Evolutionary conservation across 2,113 vertebrate genomes (phyloP), one percentile per base, ranked within the genome.

Genomic region (Geothlypis trichas): DNA sequence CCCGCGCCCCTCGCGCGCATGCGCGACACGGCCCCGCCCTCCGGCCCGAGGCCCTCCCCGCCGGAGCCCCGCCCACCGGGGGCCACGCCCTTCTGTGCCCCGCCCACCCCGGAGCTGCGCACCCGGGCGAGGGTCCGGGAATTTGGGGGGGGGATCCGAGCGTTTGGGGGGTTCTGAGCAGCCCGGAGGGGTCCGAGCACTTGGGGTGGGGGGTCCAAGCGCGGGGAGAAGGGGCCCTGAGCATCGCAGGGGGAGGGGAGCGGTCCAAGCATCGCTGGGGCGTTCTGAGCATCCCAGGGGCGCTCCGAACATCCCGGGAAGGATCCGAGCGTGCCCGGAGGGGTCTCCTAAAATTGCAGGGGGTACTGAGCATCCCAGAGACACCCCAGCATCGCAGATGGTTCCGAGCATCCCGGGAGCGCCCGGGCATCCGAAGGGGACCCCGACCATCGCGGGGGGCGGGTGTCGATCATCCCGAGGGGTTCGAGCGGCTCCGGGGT

Each of bases 1-100:
- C n/a, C 69, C 37, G 37, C 62, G 76, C 97, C 98, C 77, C 14
- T 98, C 62, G 98, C 97, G 68, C 65, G 66, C 66, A 68, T 68
- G 66, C 66, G 66, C 67, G 13, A 7, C 26, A 12, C 23, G 24
- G 59, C 26, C 59, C 61, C 37, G 61, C 61, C 51, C 18, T 15
- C 30, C 63, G 63, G 4, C 15, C 31, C 12, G 31, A 19, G 58
- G 16, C 16, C 58, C 58, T 18, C 58, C 54, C 37, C 11, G 49
- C 28, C 7, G 28, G 10, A 9, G 68, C 68, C 9, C 4, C 69
- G 69, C 72, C 72, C 54, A 47, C 12, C 19, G 7, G 37, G 37
- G 9, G 9, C 22, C 69, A 54, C 69, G 51, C 69, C 69, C 51
- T 42, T 6, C 8, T 4, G 15, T 3, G 27, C 44, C 44, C 47